Evolutionary conservation across 2,797 vertebrate genomes (phyloP).

Genomic region (Hipposideros larvatus): DNA sequence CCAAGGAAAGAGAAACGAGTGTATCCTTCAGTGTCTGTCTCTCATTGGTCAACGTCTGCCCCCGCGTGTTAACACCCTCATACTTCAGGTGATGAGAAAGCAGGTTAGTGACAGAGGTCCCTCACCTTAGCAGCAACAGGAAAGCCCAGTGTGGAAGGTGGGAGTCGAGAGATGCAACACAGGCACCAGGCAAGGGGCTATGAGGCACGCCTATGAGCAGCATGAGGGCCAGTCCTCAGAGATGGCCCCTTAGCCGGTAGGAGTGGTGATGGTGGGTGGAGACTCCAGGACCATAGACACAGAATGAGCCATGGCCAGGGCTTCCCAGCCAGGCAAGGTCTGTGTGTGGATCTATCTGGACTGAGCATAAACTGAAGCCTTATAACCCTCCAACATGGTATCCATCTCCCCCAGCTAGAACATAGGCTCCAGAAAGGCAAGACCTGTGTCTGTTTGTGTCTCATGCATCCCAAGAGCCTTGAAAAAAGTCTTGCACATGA

Average conservation of each 20-base stretch:
- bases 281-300: not conserved
- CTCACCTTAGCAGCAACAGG: not conserved
- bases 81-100: not conserved
- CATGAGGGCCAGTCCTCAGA: accelerated
- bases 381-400: not conserved
- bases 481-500: not conserved
- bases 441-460: not conserved
- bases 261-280: not conserved
- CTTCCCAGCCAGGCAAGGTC: not conserved
- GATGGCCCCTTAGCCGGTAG: not conserved
- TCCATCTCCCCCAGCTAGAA: not conserved
- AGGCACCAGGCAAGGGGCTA: not conserved
- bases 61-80: not conserved
- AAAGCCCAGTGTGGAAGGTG: not conserved
- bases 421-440: not conserved
- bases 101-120: too few species aligned
- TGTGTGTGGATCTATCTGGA: not conserved
- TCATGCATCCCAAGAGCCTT: not conserved
- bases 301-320: not conserved
- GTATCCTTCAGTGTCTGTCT: not conserved
- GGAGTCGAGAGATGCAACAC: not conserved
- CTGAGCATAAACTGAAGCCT: not conserved
- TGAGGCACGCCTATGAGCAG: not conserved
- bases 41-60: not conserved
- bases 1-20: not conserved